These are phyloP conservation scores for Apantesis nais DNA, from an alignment of 2,888 invertebrate species.

Conservation along the genomic window DNA sequence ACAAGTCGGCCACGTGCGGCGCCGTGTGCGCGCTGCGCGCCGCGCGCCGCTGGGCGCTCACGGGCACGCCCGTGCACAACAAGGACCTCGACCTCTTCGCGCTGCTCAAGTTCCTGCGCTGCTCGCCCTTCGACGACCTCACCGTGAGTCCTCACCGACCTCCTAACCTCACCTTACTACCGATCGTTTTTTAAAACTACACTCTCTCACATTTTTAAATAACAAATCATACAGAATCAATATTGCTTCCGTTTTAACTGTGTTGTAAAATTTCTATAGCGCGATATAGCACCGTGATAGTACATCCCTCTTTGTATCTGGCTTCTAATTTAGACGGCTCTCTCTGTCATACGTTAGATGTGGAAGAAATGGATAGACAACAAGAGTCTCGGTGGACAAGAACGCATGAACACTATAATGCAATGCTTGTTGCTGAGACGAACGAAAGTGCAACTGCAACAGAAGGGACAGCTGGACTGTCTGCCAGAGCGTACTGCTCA, in stretches of 20 bases:
- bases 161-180: no score
- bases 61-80: conserved; percentile 98
- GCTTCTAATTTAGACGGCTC: neutral
- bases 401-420: conserved; percentile 93
- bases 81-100: conserved; percentile 94
- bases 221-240: no score
- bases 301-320: no score
- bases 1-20: conserved; percentile 90
- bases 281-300: no score
- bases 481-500: conserved; percentile 87
- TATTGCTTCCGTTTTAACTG: no score
- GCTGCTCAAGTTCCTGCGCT: conserved; percentile 92
- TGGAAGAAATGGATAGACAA: conserved; percentile 98
- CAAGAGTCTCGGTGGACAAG: conserved; percentile 91
- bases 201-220: no score
- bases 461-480: conserved; percentile 85
- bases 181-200: no score
- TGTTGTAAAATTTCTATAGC: no score
- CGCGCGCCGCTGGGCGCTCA: conserved; percentile 89
- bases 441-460: conserved; percentile 92
- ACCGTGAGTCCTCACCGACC: conserved; percentile 67
- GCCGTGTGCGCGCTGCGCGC: conserved; percentile 89
- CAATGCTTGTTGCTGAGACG: conserved; percentile 94
- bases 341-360: conserved; percentile 76
- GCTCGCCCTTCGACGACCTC: conserved; percentile 95